phyloP scores from a whole-genome alignment of 2,797 vertebrate species.

The Hypotaenidia okinawae region DNA sequence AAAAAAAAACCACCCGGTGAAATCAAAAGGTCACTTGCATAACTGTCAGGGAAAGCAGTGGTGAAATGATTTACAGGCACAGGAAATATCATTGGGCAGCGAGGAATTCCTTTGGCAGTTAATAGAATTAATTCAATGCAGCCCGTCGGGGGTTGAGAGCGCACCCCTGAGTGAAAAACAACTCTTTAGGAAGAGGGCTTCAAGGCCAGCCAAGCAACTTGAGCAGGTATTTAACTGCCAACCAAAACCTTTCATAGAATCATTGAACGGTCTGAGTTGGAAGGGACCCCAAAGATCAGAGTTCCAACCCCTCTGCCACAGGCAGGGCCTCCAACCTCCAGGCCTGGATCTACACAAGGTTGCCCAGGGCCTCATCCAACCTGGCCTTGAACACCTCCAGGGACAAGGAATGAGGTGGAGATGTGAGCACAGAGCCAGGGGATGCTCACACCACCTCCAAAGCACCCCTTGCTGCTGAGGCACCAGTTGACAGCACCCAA shows the following conservation, averaged over 20 bases:
- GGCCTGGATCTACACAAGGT: no score
- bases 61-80: conserved; percentile 68
- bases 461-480: background rate
- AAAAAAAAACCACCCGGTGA: conserved; percentile 22
- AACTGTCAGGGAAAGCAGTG: conserved; percentile 53
- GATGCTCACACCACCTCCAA: rapidly evolving
- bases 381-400: no score
- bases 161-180: background rate
- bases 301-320: no score
- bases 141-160: background rate
- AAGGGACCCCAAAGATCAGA: no score
- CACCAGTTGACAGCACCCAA: background rate
- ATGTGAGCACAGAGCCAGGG: background rate
- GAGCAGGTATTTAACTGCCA: background rate
- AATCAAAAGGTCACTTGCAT: conserved; percentile 52
- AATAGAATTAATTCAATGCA: conserved; percentile 60
- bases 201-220: background rate
- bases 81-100: conserved; percentile 65
- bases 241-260: background rate
- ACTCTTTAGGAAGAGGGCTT: conserved; percentile 13
- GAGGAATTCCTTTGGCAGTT: conserved; percentile 57
- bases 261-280: no score
- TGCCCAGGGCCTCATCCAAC: no score
- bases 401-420: background rate
- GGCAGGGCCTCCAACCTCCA: no score